Evolutionary conservation across 1,140 invertebrate species (phyloP), one percentile per base, ranked within the genome.

Genomic region (Zaprionus lachaisei): DNA sequence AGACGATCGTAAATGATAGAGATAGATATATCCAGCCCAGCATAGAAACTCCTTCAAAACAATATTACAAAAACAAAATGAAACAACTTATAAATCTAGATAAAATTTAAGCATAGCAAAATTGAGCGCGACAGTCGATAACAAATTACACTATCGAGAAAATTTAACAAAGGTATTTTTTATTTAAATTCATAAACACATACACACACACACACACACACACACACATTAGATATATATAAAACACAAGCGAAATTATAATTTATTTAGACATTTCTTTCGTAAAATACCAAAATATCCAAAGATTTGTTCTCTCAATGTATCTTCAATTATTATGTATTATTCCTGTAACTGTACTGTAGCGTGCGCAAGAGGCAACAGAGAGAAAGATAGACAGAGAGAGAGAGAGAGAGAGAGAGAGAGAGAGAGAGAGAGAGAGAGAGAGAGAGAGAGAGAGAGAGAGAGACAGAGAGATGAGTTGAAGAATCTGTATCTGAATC

Each of bases 101-200:
- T 73, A 73, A 72, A 77, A 81, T 79, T 71, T 77, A 77, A 77
- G 74, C 74, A 60, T 78, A 80, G 74, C 67, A 73, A 66, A 68
- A 82, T 82, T 72, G 76, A 83, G 68, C 64, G 62, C 56, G 57
- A 31, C 22, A 70, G 60, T 56, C 38, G 41, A 66, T 56, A 51
- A 51, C 44, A 37, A 20, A 57, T 28, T 37, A 49, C 31, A 49
- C 31, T 66, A 66, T 24, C 47, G 14, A 62, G n/a, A 62, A 55
- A 44, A n/a, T 60, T 44, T 34, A 54, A 41, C 14, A 73, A 47
- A 17, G 15, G 26, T 62, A 47, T 68, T 64, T 80, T 51, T 70
- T 64, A 71, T 61, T 62, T 63, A 56, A 67, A 37, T 34, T 5
- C 41, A 22, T 34, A 60, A 17, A 73, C 44, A 74, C 51, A 68